Evolutionary conservation across 2,113 vertebrate genomes (phyloP).

Genomic region (Martes martes): DNA sequence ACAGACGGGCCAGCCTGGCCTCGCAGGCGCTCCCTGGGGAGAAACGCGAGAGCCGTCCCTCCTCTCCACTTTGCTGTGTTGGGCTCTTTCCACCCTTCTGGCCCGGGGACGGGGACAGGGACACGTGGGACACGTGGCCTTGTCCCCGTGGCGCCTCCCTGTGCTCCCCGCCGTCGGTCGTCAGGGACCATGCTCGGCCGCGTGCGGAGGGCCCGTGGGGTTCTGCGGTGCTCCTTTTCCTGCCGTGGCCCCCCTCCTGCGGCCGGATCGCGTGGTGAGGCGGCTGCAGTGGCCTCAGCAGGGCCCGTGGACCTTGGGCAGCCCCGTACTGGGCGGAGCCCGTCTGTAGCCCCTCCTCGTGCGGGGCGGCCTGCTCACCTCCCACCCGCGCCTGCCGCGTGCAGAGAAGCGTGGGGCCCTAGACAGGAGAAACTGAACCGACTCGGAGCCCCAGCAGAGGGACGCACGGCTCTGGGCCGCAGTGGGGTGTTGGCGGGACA

Average conservation of each 20-base stretch:
- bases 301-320: accelerated
- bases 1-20: background rate
- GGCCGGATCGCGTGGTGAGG: background rate
- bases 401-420: accelerated
- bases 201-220: background rate
- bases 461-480: accelerated
- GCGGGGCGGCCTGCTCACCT: accelerated
- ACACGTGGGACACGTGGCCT: background rate
- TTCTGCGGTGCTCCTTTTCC: background rate
- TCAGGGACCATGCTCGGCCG: accelerated
- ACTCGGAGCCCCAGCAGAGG: background rate
- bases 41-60: background rate
- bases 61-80: too few species aligned
- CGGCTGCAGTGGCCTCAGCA: accelerated
- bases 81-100: background rate
- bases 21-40: background rate
- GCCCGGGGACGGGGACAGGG: background rate
- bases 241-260: background rate
- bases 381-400: accelerated
- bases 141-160: background rate
- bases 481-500: background rate
- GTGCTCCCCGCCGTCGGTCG: accelerated
- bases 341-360: accelerated
- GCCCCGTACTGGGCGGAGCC: accelerated
- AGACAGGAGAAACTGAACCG: background rate